These are phyloP conservation scores for Lithobates sylvaticus DNA, from an alignment of 2,797 vertebrate species.

Conservation along the genomic window DNA sequence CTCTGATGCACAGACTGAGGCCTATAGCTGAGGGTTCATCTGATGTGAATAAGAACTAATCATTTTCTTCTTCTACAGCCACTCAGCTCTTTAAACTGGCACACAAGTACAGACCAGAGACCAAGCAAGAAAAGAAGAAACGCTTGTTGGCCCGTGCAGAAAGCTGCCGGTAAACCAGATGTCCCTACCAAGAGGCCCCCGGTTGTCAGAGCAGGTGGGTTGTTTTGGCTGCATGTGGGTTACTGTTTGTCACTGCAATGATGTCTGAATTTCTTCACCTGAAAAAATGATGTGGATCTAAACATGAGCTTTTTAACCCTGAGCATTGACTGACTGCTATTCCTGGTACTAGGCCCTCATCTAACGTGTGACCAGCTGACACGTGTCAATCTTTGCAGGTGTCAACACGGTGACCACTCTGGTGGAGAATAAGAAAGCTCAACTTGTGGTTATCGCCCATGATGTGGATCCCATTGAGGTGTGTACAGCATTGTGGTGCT, in stretches of 20 bases:
- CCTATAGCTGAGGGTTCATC: too few relatives aligned
- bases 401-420: slow-evolving; percentile 93
- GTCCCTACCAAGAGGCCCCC: slow-evolving; percentile 92
- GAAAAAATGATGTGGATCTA: slow-evolving; percentile 77
- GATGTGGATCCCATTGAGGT: slow-evolving; percentile 98
- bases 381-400: slow-evolving; percentile 75
- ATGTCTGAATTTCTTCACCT: slow-evolving; percentile 88
- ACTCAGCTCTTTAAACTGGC: slow-evolving; percentile 97
- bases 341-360: background rate
- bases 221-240: background rate
- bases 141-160: slow-evolving; percentile 91
- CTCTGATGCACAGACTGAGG: slow-evolving; percentile 74
- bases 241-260: slow-evolving; percentile 73
- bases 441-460: slow-evolving; percentile 93
- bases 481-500: background rate
- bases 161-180: slow-evolving; percentile 94
- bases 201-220: slow-evolving; percentile 88
- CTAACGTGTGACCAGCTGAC: background rate
- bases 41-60: too few relatives aligned
- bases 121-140: slow-evolving; percentile 94
- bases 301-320: slow-evolving; percentile 92
- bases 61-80: slow-evolving; percentile 72
- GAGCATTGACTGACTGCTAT: slow-evolving; percentile 77
- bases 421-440: slow-evolving; percentile 97
- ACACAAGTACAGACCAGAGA: slow-evolving; percentile 97